Evolutionary conservation across 2,888 invertebrate species (phyloP).

Genomic region (Parthenolecanium corni): DNA sequence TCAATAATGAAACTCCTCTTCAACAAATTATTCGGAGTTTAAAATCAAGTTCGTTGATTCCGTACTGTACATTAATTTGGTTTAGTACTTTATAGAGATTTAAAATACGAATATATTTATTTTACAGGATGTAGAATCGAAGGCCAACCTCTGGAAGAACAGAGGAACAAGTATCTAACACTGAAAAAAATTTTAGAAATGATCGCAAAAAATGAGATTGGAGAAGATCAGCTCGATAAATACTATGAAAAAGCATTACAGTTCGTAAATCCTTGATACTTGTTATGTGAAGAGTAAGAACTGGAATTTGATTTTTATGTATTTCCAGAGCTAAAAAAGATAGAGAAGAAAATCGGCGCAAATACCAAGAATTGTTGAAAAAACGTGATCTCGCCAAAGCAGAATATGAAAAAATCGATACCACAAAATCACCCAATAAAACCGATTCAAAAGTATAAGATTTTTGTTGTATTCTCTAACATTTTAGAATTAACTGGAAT

Average conservation of each 20-base stretch:
- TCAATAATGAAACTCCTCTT: neutral
- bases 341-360: constrained; percentile 4
- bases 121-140: constrained; percentile 9
- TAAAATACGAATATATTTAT: neutral
- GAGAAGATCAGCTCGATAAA: neutral
- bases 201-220: constrained; percentile 3
- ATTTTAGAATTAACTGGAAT: neutral
- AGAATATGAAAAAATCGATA: constrained; percentile 12
- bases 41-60: constrained; percentile 5
- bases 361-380: constrained; percentile 13
- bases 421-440: constrained; percentile 8
- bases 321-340: constrained; percentile 12
- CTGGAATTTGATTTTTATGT: neutral
- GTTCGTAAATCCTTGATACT: neutral
- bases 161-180: constrained; percentile 7
- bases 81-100: too few relatives aligned
- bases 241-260: constrained; percentile 8
- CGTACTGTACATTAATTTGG: too few relatives aligned
- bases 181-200: constrained; percentile 11
- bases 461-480: neutral
- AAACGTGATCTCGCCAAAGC: neutral
- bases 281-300: neutral
- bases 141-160: constrained; percentile 10
- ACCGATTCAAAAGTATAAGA: constrained; percentile 7
- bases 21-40: constrained; percentile 11